These are phyloP conservation scores for Nymphalis io DNA, from an alignment of 1,140 invertebrate genomes.

Conservation along the genomic window DNA sequence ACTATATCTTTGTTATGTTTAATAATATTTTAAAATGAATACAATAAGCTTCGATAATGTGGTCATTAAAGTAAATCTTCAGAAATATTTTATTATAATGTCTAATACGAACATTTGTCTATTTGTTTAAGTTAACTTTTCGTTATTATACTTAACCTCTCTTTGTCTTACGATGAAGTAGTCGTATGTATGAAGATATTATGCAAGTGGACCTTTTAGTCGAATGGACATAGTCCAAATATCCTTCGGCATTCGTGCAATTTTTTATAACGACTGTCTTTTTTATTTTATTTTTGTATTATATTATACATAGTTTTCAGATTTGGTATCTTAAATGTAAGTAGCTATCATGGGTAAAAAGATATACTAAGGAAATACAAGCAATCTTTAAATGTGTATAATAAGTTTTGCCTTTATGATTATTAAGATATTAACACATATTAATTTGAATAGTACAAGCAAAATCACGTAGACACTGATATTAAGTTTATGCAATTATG, in stretches of 20 bases:
- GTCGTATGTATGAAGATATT: slow-evolving; percentile 39
- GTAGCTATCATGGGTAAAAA: neutral
- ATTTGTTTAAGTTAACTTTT: slow-evolving; percentile 3
- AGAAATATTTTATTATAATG: slow-evolving; percentile 1
- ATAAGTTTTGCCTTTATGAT: no score
- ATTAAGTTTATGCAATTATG: no score
- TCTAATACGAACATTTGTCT: neutral
- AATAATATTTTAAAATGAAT: no score
- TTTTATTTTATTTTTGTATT: slow-evolving; percentile 20
- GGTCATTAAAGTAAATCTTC: no score
- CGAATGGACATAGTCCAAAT: slow-evolving; percentile 59
- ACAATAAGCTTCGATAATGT: no score
- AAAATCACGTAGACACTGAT: no score
- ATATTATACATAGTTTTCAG: neutral
- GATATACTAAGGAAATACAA: no score
- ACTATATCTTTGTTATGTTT: no score
- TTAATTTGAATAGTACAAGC: no score
- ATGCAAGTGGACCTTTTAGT: slow-evolving; percentile 56
- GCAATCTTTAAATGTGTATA: no score
- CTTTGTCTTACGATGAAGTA: neutral
- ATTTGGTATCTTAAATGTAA: neutral
- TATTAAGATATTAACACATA: no score
- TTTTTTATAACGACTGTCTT: slow-evolving; percentile 60
- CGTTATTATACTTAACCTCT: neutral
- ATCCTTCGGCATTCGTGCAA: slow-evolving; percentile 50